Base-by-base conservation (phyloP, 2,797 vertebrate species). In the Propithecus deckenii region DNA sequence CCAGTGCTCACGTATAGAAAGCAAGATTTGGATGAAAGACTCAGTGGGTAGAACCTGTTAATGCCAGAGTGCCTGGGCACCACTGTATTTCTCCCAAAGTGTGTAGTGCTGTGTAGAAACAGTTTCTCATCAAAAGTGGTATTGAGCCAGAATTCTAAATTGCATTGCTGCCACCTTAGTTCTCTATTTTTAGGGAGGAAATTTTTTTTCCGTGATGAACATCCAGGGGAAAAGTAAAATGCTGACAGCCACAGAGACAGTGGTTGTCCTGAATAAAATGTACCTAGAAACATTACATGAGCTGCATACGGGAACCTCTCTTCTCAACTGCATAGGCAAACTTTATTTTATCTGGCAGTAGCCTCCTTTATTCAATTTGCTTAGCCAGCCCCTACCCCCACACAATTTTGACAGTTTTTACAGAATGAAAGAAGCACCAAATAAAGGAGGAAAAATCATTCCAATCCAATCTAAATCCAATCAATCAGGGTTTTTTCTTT, bases 201-300 rank as follows among this genome's bases (percentile, higher is more conserved):
- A 80, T 83, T n/a, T 93, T 97, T 94, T 94, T 84, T 86, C 59
- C 10, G 46, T 86, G 75, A 83, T 94, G 63, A 95, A 86, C 13
- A 94, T 80, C 52, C 83, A 89, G 13, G 20, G 43, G 55, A 83
- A 92, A 85, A 96, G 46, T 30, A 83, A 97, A 91, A 91, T 89
- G 52, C 25, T 91, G 91, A 95, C 41, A 97, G 83, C 41, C 6
- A 0, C 78, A 84, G 79, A 93, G 17, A 78, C 25, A 48, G 23
- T 46, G 92, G 71, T 80, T 92, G 55, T 94, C 61, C 78, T 91
- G 86, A 91, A 97, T 96, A 95, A 96, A 95, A 92, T 94, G 48
- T 71, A 89, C 69, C 94, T 86, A 75, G 75, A 92, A 89, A 67
- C 1, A 1, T 69, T 72, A 83, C 43, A 76, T 1, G 59, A 87